Evolutionary conservation across 2,113 vertebrate species (phyloP).

Genomic region (Salvelinus fontinalis): DNA sequence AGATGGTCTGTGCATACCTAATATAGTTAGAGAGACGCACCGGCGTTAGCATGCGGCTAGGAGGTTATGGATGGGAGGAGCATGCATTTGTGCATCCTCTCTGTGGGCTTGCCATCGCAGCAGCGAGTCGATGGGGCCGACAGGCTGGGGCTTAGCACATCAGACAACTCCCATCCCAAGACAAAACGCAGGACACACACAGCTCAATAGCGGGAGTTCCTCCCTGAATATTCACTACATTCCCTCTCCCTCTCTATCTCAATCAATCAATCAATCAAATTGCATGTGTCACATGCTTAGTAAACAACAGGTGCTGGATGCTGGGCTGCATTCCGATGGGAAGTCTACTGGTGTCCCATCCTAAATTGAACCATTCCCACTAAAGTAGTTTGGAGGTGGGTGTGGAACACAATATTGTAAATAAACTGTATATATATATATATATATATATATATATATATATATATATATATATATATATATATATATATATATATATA

Average conservation of each 20-base stretch:
- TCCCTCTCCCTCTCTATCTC: slow-evolving; percentile 18
- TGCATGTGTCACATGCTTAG: too few relatives aligned
- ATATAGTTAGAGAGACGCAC: not conserved
- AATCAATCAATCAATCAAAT: too few relatives aligned
- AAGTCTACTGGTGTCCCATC: too few relatives aligned
- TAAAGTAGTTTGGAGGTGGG: too few relatives aligned
- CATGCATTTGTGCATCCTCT: slow-evolving; percentile 70
- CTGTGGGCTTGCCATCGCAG: slow-evolving; percentile 57
- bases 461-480: too few relatives aligned
- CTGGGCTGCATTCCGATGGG: slow-evolving; percentile 50
- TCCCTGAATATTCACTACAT: too few relatives aligned
- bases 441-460: too few relatives aligned
- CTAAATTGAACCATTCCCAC: too few relatives aligned
- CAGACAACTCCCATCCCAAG: slow-evolving; percentile 59
- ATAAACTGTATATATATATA: too few relatives aligned
- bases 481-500: too few relatives aligned
- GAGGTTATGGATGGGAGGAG: slow-evolving; percentile 71
- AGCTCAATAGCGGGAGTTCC: slow-evolving; percentile 60
- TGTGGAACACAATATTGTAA: too few relatives aligned
- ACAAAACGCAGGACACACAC: slow-evolving; percentile 45
- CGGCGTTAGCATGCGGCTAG: slow-evolving; percentile 3
- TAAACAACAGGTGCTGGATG: not conserved
- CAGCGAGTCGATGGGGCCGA: slow-evolving; percentile 63
- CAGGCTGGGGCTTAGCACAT: slow-evolving; percentile 65
- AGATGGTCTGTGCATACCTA: slow-evolving; percentile 52